Evolutionary conservation across 2,888 invertebrate species (phyloP).

Genomic region (Spilosoma lubricipeda): DNA sequence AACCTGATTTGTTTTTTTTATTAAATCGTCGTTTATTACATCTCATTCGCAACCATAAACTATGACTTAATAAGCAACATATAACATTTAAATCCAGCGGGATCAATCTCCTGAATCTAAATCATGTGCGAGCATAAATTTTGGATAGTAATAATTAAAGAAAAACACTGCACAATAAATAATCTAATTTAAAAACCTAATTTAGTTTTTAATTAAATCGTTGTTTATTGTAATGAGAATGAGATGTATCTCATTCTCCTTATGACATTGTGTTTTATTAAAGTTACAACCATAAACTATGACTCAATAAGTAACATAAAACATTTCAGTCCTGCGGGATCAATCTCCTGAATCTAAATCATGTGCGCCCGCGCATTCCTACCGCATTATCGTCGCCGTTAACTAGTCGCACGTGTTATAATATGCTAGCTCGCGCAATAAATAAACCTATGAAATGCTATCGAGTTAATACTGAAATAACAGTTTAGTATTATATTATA

Average conservation of each 20-base stretch:
- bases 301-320: slow-evolving; percentile 24
- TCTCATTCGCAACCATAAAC: too few relatives aligned
- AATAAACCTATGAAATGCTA: slow-evolving; percentile 52
- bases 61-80: too few relatives aligned
- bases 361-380: slow-evolving; percentile 51
- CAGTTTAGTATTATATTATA: neutral
- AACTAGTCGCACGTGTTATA: slow-evolving; percentile 62
- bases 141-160: too few relatives aligned
- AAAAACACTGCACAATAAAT: too few relatives aligned
- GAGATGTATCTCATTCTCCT: neutral
- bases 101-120: too few relatives aligned
- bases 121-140: too few relatives aligned
- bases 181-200: too few relatives aligned
- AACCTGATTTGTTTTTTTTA: too few relatives aligned
- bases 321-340: slow-evolving; percentile 31
- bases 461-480: slow-evolving; percentile 48
- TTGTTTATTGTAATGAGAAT: too few relatives aligned
- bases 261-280: neutral
- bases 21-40: too few relatives aligned
- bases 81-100: too few relatives aligned
- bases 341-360: slow-evolving; percentile 35
- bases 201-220: too few relatives aligned
- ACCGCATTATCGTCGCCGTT: slow-evolving; percentile 57
- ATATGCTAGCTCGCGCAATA: slow-evolving; percentile 54
- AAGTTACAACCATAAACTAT: neutral